phyloP scores from a whole-genome alignment of 2,113 vertebrate species.

The Scatophagus argus region DNA sequence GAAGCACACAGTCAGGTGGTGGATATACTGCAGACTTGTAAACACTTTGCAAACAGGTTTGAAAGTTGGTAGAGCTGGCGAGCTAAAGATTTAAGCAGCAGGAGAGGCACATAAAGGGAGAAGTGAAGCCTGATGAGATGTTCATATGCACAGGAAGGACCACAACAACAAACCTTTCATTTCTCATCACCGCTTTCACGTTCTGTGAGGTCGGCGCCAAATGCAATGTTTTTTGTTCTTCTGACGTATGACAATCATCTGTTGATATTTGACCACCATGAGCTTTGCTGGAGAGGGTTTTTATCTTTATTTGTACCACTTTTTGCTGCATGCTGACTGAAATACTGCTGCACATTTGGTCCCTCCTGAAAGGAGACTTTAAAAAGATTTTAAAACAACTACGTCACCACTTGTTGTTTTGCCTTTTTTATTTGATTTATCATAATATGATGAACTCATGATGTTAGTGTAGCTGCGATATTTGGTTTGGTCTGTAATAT shows the following conservation, averaged over 20 bases:
- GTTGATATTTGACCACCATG: background rate
- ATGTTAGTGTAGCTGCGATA: background rate
- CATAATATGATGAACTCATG: background rate
- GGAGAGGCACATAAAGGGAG: background rate
- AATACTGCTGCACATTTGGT: background rate
- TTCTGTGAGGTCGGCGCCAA: background rate
- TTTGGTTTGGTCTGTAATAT: background rate
- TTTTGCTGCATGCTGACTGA: constrained; percentile 7
- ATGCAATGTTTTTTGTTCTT: constrained; percentile 33
- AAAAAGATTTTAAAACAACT: background rate
- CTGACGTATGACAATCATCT: constrained; percentile 59
- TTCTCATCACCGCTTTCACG: background rate
- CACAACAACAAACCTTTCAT: background rate
- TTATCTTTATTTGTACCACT: background rate
- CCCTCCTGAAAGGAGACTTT: background rate
- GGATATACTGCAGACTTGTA: background rate
- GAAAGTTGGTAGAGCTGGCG: background rate
- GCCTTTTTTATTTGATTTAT: background rate
- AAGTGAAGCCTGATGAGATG: background rate
- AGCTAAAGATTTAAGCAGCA: background rate
- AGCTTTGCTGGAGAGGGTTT: background rate
- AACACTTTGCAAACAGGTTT: background rate
- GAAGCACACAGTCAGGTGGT: background rate
- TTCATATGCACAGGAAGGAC: background rate
- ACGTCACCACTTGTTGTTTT: background rate